phyloP scores from a whole-genome alignment of 2,888 invertebrate species.

The Rhingia rostrata region DNA sequence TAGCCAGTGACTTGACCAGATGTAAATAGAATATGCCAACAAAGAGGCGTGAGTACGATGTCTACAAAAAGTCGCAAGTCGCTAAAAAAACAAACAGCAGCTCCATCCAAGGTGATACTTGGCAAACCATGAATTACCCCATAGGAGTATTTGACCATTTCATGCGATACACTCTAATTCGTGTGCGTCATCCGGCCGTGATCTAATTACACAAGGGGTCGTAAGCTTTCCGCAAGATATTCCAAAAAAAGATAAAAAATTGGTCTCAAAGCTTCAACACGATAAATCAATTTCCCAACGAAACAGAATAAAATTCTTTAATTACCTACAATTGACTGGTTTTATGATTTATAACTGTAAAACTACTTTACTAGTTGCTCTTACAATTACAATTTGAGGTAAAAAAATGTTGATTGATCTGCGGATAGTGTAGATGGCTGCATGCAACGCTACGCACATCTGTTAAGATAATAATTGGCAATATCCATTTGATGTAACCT shows the following conservation, averaged over 20 bases:
- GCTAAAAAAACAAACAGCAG: background rate
- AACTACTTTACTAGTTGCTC: constrained; percentile 23
- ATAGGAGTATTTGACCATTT: constrained; percentile 1
- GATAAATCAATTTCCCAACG: constrained; percentile 12
- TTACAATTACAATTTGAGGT: background rate
- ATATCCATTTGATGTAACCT: no score
- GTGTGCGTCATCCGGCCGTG: constrained; percentile 44
- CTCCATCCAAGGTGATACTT: constrained; percentile 33
- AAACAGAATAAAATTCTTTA: constrained; percentile 56
- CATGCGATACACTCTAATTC: background rate
- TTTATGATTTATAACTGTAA: constrained; percentile 57
- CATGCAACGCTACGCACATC: constrained; percentile 18
- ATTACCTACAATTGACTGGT: constrained; percentile 53
- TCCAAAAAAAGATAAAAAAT: constrained; percentile 25
- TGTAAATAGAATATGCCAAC: constrained; percentile 25
- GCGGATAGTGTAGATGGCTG: constrained; percentile 23
- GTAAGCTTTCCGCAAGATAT: constrained; percentile 45
- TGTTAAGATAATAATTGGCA: background rate
- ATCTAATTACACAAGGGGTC: constrained; percentile 60
- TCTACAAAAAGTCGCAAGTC: background rate
- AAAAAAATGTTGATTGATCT: constrained; percentile 53
- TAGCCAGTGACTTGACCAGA: constrained; percentile 28
- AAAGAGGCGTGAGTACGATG: constrained; percentile 1
- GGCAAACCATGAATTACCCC: constrained; percentile 22
- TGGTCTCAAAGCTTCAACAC: constrained; percentile 6